A percentile compares a stretch with the other conserved stretches of the same genome.
phyloP scores from a whole-genome alignment of 2,797 vertebrate species.

The Ctenosaura bakeri region DNA sequence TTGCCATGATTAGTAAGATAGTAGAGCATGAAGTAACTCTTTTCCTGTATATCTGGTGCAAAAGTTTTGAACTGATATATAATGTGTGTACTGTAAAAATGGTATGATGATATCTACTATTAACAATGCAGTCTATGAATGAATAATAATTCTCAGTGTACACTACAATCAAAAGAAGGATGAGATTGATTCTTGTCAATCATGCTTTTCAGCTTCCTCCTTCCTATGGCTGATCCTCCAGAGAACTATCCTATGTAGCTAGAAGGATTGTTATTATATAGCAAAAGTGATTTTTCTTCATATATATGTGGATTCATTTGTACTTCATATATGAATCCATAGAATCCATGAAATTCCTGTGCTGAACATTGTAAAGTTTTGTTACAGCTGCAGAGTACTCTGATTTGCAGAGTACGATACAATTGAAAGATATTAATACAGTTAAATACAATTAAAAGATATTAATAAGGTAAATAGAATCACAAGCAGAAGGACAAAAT shows the following conservation, averaged over 20 bases:
- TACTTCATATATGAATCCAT: too few species aligned
- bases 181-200: too few species aligned
- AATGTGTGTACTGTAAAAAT: neutral
- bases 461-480: neutral
- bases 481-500: neutral
- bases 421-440: neutral
- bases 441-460: neutral
- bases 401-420: neutral
- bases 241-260: neutral
- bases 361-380: neutral
- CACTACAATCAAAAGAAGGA: neutral
- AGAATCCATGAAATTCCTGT: neutral
- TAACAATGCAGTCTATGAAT: neutral
- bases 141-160: neutral
- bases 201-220: neutral
- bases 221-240: neutral
- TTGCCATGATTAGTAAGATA: neutral
- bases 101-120: neutral
- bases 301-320: neutral
- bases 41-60: neutral
- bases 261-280: neutral
- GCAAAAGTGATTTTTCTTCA: neutral
- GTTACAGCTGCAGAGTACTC: neutral
- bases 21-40: neutral
- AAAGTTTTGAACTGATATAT: neutral